A percentile compares a stretch with the other conserved stretches of the same genome.
Evolutionary conservation across 1,140 invertebrate species (phyloP).

Genomic region (Caenorhabditis brenneri): DNA sequence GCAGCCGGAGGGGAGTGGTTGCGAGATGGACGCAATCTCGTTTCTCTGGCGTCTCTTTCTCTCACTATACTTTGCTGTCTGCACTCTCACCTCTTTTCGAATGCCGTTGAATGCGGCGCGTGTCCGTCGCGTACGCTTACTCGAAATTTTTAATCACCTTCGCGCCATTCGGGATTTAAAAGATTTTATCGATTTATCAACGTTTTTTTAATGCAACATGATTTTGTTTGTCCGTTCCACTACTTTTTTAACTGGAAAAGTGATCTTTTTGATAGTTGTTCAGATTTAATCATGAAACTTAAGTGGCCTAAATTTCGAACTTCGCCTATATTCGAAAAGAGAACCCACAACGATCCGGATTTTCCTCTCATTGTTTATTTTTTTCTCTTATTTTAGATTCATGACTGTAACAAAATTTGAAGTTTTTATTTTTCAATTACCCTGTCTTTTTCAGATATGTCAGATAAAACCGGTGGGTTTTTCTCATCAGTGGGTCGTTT

Average conservation of each 20-base stretch:
- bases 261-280: too few relatives aligned
- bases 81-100: conserved; percentile 4
- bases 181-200: neutral
- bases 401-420: too few relatives aligned
- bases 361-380: too few relatives aligned
- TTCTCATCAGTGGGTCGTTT: conserved; percentile 16
- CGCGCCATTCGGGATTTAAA: conserved; percentile 34
- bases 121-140: neutral
- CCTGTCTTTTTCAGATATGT: conserved; percentile 35
- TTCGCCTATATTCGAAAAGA: neutral
- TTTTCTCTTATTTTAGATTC: too few relatives aligned
- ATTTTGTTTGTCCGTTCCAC: neutral
- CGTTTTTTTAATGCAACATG: neutral
- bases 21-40: neutral
- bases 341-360: too few relatives aligned
- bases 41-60: neutral
- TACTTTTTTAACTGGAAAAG: too few relatives aligned
- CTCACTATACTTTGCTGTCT: neutral
- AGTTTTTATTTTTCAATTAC: too few relatives aligned
- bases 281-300: too few relatives aligned
- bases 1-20: neutral
- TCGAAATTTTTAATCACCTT: conserved; percentile 19
- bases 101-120: conserved; percentile 10
- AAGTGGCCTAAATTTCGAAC: neutral
- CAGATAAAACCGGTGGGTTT: conserved; percentile 16